A percentile compares a stretch with the other conserved stretches of the same genome.
Evolutionary conservation across 2,113 vertebrate species (phyloP).

Genomic region (Melozone crissalis): DNA sequence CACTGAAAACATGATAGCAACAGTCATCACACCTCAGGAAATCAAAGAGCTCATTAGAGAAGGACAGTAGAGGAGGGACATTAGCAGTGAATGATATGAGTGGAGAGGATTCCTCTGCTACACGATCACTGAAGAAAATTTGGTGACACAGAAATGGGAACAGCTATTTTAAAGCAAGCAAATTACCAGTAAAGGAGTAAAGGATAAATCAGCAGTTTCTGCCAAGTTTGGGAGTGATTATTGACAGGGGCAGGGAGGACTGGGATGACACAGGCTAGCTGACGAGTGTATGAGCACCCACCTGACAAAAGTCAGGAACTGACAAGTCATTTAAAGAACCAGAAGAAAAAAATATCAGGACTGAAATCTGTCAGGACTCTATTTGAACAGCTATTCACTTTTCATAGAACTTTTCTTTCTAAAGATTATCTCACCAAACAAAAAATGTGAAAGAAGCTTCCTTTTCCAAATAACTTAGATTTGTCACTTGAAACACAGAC

Average conservation of each 20-base stretch:
- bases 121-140: not conserved
- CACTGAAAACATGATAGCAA: not conserved
- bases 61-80: not conserved
- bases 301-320: not conserved
- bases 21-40: not conserved
- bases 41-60: not conserved
- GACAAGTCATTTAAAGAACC: conserved; percentile 24
- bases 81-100: not conserved
- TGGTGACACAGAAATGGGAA: not conserved
- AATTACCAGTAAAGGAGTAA: not conserved
- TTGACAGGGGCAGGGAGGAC: not conserved
- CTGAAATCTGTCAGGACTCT: not conserved
- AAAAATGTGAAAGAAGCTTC: not conserved
- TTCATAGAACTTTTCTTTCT: not conserved
- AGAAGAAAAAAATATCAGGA: not conserved
- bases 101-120: not conserved
- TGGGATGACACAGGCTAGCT: not conserved
- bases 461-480: not conserved
- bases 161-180: not conserved
- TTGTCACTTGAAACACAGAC: not conserved
- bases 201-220: not conserved
- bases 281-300: not conserved
- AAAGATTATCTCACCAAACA: not conserved
- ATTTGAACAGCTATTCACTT: not conserved
- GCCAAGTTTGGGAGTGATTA: not conserved